These are phyloP conservation scores for Gastrophysa polygoni DNA, from an alignment of 2,888 invertebrate species.

Conservation along the genomic window DNA sequence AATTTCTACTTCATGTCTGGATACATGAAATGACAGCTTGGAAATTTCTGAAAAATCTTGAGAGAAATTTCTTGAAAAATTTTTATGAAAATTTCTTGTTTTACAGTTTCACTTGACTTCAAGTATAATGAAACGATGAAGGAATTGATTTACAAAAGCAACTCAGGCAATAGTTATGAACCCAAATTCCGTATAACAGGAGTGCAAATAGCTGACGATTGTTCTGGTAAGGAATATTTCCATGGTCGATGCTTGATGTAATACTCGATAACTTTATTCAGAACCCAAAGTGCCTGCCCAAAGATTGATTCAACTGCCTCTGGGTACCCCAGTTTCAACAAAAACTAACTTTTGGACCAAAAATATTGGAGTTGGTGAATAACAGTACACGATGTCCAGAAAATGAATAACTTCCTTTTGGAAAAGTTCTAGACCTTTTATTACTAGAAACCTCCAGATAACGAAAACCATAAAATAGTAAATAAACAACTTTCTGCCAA, in stretches of 20 bases:
- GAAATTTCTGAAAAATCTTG: too few species aligned
- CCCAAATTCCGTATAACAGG: conserved; percentile 35
- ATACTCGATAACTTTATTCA: conserved; percentile 17
- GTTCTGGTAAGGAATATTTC: conserved; percentile 30
- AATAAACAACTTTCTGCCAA: too few species aligned
- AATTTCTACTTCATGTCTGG: too few species aligned
- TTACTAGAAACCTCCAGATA: too few species aligned
- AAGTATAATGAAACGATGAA: conserved; percentile 20
- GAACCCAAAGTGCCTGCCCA: conserved; percentile 36
- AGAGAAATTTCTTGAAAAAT: too few species aligned
- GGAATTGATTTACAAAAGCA: conserved; percentile 30
- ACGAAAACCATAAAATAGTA: too few species aligned
- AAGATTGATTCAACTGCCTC: conserved; percentile 19
- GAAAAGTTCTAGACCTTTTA: too few species aligned
- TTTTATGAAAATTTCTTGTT: not conserved
- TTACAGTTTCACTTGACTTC: conserved; percentile 30
- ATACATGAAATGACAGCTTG: too few species aligned
- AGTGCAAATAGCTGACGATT: conserved; percentile 37
- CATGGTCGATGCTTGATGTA: too few species aligned
- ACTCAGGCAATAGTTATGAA: conserved; percentile 16
- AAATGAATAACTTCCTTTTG: too few species aligned
- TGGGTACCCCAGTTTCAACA: not conserved
- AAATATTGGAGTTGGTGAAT: not conserved
- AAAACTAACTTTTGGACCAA: not conserved
- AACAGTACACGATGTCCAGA: too few species aligned